Conservation (phyloP, 2,797 vertebrate species). For the Echiichthys vipera region DNA sequence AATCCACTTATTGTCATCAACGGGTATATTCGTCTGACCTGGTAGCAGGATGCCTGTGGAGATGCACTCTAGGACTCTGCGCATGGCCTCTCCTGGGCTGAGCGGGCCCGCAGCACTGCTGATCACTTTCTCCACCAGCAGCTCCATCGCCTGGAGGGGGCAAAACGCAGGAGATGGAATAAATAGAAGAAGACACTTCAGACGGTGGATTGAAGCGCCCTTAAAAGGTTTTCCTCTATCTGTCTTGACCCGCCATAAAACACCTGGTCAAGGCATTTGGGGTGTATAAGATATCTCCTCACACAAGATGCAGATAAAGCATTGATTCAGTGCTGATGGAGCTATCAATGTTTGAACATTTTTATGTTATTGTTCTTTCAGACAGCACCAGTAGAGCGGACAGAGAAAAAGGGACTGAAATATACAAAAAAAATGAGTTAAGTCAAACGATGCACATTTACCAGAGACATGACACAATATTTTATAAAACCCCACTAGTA, state of each 20-base stretch:
- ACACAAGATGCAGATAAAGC: neutral
- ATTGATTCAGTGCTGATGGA: neutral
- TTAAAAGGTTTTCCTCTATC: neutral
- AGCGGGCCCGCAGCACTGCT: slow-evolving; percentile 82
- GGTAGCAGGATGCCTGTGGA: slow-evolving; percentile 82
- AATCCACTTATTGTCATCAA: neutral
- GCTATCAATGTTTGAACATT: neutral
- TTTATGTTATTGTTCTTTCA: neutral
- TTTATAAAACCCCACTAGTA: neutral
- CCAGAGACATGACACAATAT: neutral
- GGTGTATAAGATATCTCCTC: neutral
- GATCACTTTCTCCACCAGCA: slow-evolving; percentile 86
- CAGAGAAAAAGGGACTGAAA: neutral
- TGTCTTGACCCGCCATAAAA: neutral
- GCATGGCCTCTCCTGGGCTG: slow-evolving; percentile 84
- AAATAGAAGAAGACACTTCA: neutral
- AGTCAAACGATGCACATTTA: neutral
- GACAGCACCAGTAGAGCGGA: neutral
- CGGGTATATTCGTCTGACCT: slow-evolving; percentile 68
- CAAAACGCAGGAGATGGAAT: no score
- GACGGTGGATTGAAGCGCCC: neutral
- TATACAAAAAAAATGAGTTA: neutral
- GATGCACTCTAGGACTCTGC: slow-evolving; percentile 85
- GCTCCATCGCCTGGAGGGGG: slow-evolving; percentile 83
- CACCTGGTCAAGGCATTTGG: neutral